Evolutionary conservation across 2,113 vertebrate genomes (phyloP).

Genomic region (Bufo bufo): DNA sequence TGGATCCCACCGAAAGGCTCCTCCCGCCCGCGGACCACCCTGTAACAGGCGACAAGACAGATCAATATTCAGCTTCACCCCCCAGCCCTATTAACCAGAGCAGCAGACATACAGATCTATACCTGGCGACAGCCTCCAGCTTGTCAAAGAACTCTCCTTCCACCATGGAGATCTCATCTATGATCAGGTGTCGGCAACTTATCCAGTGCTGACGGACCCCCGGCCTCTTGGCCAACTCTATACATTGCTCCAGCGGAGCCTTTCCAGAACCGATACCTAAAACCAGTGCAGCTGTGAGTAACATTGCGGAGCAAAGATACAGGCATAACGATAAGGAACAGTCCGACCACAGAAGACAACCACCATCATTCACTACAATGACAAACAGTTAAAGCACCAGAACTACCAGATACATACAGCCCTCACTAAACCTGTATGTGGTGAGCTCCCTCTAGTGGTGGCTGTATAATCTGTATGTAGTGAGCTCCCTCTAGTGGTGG

Average conservation of each 20-base stretch:
- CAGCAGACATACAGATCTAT: background rate
- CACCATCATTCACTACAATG: background rate
- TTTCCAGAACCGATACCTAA: slow-evolving; percentile 90
- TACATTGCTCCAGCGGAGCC: slow-evolving; percentile 85
- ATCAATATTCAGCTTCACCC: background rate
- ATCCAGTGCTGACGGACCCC: slow-evolving; percentile 89
- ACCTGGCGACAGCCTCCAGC: slow-evolving; percentile 92
- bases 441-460: no score
- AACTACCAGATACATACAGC: no score
- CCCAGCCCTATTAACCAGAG: background rate
- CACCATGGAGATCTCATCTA: slow-evolving; percentile 97
- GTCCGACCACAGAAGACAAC: background rate
- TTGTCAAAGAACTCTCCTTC: slow-evolving; percentile 93
- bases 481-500: no score
- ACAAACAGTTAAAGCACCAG: no score
- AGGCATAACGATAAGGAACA: background rate
- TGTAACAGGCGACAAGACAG: slow-evolving; percentile 59
- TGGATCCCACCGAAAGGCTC: slow-evolving; percentile 96
- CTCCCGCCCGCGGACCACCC: slow-evolving; percentile 81
- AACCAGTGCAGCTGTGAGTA: background rate
- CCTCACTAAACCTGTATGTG: no score
- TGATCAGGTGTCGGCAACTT: slow-evolving; percentile 87
- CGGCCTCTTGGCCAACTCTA: slow-evolving; percentile 86
- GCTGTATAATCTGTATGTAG: no score
- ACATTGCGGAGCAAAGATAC: background rate